Evolutionary conservation across 2,888 invertebrate genomes (phyloP), one percentile per base, ranked within the genome.

Genomic region (Clitarchus hookeri): DNA sequence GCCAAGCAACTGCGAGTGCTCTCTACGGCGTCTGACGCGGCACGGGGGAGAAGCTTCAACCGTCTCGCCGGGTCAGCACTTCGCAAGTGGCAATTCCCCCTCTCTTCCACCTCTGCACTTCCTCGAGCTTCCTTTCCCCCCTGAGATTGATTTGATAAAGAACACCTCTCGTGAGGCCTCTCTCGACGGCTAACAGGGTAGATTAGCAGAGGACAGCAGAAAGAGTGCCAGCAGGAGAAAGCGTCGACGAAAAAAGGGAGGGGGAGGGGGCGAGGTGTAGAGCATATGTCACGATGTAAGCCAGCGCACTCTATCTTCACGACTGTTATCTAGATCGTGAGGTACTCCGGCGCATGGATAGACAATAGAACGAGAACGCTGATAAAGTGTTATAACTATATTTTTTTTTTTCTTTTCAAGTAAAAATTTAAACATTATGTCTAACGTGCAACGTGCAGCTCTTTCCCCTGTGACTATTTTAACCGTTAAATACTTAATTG

Each of bases 131-230:
- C 48, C 48, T 8, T 48, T 36, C 65, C 8, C n/a, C 65, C 65
- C 65, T 8, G 65, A 65, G 65, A 65, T 65, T 65, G 65, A 65
- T 65, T 65, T 65, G 65, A 65, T 65, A 65, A 65, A 65, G 65
- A 65, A 65, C 65, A 65, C 65, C 65, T 23, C 65, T 65, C 65
- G 13, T 65, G 65, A 23, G 11, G 3, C 65, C 19, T 65, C 65
- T 65, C 65, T 23, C n/a, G 65, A 65, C 65, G 65, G 65, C 65
- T 19, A 65, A 65, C 65, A n/a, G 65, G 65, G 65, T 65, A 65
- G 65, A 65, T 65, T 65, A 65, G 65, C 65, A 19, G 23, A 65
- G 65, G 65, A 65, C n/a, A 65, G 65, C 65, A 65, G 65, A 65
- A 65, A 65, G 65, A 65, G 65, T 65, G 65, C 65, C 65, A n/a